Evolutionary conservation across 2,888 invertebrate genomes (phyloP), one percentile per base, ranked within the genome.

Genomic region (Terebella lapidaria): DNA sequence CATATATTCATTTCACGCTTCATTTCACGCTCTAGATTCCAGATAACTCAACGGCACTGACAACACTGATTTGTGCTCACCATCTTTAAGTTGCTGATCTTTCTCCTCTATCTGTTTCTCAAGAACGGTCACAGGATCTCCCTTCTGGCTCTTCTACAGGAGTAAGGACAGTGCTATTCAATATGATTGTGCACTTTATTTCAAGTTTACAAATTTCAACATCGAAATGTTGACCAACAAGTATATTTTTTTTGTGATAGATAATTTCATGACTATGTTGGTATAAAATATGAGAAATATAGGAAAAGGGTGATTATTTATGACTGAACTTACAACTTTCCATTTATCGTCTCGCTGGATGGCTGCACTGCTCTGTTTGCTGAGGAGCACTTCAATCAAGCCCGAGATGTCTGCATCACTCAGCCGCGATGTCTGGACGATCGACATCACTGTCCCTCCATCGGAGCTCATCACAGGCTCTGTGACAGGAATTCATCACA

Each of bases 351-450:
- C 10, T 15, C 56, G 49, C 52, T 58, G 26, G 26, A 42, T 1
- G 49, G 26, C 5, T 20, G 53, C 30, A 10, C 57, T 57, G 5
- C 28, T 56, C 56, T 58, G 53, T 30, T 92, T 92, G 83, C 92
- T 92, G 70, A 94, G 85, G 71, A 94, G 84, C 68, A 90, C 87
- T 80, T 94, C 92, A 70, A 93, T 92, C 59, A 94, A 85, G 69
- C 89, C 87, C 83, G 94, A 94, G 69, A 92, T 89, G 83, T 94
- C 94, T 60, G 86, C 88, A 70, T 91, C 90, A 67, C 90, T 90
- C 54, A 94, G 85, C 69, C 89, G 87, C 64, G 92, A 89, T 71
- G 88, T 88, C 69, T 88, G 87, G 63, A 94, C 87, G 86, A 69
- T 65, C 18, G 67, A 60, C 26, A 74, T 68, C 65, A 74, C 60